Percentiles rank a stretch among this genome's conserved stretches.
Conservation (phyloP, 1,140 invertebrate species). For the Spodoptera litura region DNA sequence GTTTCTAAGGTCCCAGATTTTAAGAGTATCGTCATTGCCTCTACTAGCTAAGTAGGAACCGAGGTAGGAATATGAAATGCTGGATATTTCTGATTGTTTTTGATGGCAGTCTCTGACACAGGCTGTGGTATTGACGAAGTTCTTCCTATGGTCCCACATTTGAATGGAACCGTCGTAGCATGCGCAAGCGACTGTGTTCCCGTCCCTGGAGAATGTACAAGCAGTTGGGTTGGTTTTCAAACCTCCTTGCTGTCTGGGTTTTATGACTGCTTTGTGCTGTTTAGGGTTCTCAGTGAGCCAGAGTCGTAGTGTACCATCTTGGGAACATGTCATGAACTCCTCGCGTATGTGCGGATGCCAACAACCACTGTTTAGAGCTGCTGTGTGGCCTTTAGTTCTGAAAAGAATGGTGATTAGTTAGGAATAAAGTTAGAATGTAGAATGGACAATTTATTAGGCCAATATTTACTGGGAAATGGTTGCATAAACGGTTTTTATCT, state of each 20-base stretch:
- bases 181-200: conserved; percentile 88
- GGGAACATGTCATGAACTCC: conserved; percentile 97
- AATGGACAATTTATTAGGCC: no score
- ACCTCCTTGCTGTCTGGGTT: conserved; percentile 95
- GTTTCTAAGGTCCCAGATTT: conserved; percentile 96
- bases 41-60: conserved; percentile 93
- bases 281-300: conserved; percentile 94
- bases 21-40: conserved; percentile 96
- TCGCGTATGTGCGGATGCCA: conserved; percentile 97
- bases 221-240: conserved; percentile 95
- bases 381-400: conserved; percentile 97
- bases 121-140: conserved; percentile 92
- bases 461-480: no score
- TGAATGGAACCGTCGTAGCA: conserved; percentile 99
- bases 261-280: conserved; percentile 95
- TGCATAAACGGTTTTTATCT: no score
- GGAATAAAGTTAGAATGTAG: no score
- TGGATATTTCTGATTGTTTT: conserved; percentile 93
- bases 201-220: conserved; percentile 82
- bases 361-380: conserved; percentile 94
- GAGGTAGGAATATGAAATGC: conserved; percentile 95
- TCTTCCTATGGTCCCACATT: conserved; percentile 98
- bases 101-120: conserved; percentile 93
- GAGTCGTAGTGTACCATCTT: conserved; percentile 96
- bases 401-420: conserved; percentile 12